Evolutionary conservation across 2,888 invertebrate species (phyloP), one percentile per base, ranked within the genome.

Genomic region (Orgyia antiqua): DNA sequence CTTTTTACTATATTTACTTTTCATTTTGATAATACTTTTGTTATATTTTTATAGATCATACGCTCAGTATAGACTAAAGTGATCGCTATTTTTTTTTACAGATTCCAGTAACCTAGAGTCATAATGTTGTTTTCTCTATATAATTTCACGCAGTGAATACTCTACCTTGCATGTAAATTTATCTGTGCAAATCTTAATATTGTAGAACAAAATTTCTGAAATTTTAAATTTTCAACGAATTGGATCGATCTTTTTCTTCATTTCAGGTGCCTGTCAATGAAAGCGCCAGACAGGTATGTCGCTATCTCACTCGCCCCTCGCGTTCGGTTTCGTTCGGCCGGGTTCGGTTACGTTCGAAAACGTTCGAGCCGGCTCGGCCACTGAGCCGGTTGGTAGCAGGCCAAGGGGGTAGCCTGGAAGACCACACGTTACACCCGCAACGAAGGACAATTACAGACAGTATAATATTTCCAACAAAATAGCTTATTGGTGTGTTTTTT

Each of bases 201-300:
- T 44, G 49, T 59, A 53, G 46, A 51, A 34, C 70, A 63, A 72
- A 70, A 72, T 62, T 69, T 65, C 64, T 50, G 54, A 74, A 68
- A 68, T 73, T 86, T 83, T 77, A 87, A 87, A 72, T 87, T 87
- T 89, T 89, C 87, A 88, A 88, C 87, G 87, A 87, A 87, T 87
- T 87, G 87, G 88, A 87, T 87, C 79, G 87, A 83, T 87, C 88
- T 89, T 84, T 89, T 90, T 89, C 90, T 89, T 90, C 83, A 83
- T 90, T 90, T 87, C 90, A 90, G 90, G 90, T 90, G 90, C 89
- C 89, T 90, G 89, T 90, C 90, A 88, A 90, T 90, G 89, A 90
- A 90, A 89, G 90, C 90, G 89, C 90, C 90, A 86, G 90, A 90
- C 88, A 90, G 90, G 90, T 90, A 90, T 89, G 86, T 86, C 77